Conservation (phyloP, 1,140 invertebrate genomes). For the Diachasma alloeum region DNA sequence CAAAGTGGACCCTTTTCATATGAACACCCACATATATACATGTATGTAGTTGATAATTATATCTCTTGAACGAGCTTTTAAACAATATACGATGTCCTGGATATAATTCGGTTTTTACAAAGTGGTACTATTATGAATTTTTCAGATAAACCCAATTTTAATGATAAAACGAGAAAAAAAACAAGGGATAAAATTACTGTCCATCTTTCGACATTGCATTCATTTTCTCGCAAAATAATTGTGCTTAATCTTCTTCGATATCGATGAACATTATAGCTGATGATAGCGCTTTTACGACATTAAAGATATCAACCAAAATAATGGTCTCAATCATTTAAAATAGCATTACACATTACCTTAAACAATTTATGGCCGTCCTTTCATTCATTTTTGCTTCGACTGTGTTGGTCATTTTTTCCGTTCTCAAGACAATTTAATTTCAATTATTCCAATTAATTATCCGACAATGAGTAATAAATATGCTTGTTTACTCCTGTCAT, state of each 20-base stretch:
- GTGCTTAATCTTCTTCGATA: slow-evolving; percentile 6
- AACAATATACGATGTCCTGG: not conserved
- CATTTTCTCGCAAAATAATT: not conserved
- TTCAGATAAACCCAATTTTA: slow-evolving; percentile 18
- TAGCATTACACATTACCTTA: not conserved
- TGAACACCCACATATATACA: not conserved
- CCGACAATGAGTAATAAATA: slow-evolving; percentile 11
- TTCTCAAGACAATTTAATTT: not conserved
- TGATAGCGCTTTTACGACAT: slow-evolving; percentile 13
- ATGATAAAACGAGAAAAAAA: not conserved
- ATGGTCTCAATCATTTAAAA: slow-evolving; percentile 12
- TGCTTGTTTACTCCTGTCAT: too few species aligned
- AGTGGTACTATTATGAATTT: slow-evolving; percentile 13
- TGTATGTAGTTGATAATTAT: not conserved
- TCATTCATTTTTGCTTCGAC: not conserved
- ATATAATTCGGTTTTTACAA: not conserved
- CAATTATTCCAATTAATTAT: not conserved
- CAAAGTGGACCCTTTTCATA: too few species aligned
- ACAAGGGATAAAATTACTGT: slow-evolving; percentile 5
- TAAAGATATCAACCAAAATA: slow-evolving; percentile 16
- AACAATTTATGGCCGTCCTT: slow-evolving; percentile 4
- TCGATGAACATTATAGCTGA: slow-evolving; percentile 15
- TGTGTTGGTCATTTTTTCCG: slow-evolving; percentile 1
- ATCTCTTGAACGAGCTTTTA: not conserved
- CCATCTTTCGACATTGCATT: not conserved